Evolutionary conservation across 2,113 vertebrate genomes (phyloP).

Genomic region (Psephotus haematonotus): DNA sequence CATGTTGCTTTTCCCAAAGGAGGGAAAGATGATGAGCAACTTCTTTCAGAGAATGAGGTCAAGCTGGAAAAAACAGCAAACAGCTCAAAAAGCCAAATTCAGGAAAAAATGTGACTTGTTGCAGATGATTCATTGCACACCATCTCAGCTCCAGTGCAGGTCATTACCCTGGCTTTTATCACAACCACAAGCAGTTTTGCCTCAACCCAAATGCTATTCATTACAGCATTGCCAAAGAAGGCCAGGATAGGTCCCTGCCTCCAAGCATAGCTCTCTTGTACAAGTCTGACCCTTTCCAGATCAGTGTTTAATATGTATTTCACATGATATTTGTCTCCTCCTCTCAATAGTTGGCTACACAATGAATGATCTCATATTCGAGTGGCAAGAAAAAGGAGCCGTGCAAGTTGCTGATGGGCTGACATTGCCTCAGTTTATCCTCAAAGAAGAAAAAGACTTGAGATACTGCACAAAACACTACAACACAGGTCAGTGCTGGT

Average conservation of each 20-base stretch:
- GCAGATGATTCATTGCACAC: not conserved
- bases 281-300: not conserved
- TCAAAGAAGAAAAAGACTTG: constrained; percentile 97
- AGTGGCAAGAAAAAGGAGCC: constrained; percentile 96
- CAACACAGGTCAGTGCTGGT: constrained; percentile 86
- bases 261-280: not conserved
- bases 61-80: not conserved
- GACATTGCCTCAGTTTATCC: constrained; percentile 95
- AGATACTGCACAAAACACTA: constrained; percentile 98
- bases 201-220: not conserved
- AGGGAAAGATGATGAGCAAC: not conserved
- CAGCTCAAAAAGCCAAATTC: not conserved
- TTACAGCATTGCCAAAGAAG: not conserved
- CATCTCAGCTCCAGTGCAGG: not conserved
- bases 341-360: constrained; percentile 90
- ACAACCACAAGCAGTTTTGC: not conserved
- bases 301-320: not conserved
- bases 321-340: not conserved
- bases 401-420: constrained; percentile 96
- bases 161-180: not conserved
- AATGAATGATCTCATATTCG: constrained; percentile 98
- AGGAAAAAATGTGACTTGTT: not conserved
- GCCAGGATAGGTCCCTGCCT: not conserved
- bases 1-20: not conserved
- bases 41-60: not conserved